These are phyloP conservation scores for Netelia inedita DNA, from an alignment of 2,888 invertebrate species.

Conservation along the genomic window DNA sequence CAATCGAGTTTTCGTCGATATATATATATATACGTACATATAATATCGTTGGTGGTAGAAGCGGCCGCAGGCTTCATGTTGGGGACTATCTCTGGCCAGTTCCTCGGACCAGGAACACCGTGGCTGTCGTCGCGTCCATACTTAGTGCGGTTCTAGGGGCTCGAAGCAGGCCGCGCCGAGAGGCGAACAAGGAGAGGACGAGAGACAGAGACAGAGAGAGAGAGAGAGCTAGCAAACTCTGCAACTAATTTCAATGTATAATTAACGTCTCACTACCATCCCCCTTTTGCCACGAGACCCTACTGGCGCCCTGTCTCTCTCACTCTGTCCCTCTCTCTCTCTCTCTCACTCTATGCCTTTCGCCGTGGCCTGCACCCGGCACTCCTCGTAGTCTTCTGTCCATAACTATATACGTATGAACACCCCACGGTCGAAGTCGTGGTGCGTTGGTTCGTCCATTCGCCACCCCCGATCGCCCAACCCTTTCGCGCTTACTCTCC, in stretches of 20 bases:
- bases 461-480: constrained; percentile 58
- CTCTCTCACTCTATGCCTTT: constrained; percentile 60
- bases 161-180: constrained; percentile 69
- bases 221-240: constrained; percentile 82
- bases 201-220: constrained; percentile 77
- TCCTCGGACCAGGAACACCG: constrained; percentile 68
- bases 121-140: constrained; percentile 78
- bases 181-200: constrained; percentile 73
- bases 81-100: constrained; percentile 70
- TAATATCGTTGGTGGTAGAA: constrained; percentile 81
- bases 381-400: constrained; percentile 36
- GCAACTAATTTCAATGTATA: constrained; percentile 86
- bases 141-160: constrained; percentile 82
- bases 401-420: constrained; percentile 18
- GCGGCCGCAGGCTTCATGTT: constrained; percentile 46
- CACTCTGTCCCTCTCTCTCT: constrained; percentile 50
- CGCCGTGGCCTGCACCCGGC: constrained; percentile 54
- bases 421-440: constrained; percentile 68
- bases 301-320: constrained; percentile 47
- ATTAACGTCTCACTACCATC: constrained; percentile 84
- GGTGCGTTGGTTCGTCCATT: constrained; percentile 68
- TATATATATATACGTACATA: constrained; percentile 72
- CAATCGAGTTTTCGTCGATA: constrained; percentile 82
- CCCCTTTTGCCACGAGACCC: constrained; percentile 65
- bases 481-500: constrained; percentile 62